Evolutionary conservation across 1,140 invertebrate genomes (phyloP), one percentile per base, ranked within the genome.

Genomic region (Campoletis sonorensis): DNA sequence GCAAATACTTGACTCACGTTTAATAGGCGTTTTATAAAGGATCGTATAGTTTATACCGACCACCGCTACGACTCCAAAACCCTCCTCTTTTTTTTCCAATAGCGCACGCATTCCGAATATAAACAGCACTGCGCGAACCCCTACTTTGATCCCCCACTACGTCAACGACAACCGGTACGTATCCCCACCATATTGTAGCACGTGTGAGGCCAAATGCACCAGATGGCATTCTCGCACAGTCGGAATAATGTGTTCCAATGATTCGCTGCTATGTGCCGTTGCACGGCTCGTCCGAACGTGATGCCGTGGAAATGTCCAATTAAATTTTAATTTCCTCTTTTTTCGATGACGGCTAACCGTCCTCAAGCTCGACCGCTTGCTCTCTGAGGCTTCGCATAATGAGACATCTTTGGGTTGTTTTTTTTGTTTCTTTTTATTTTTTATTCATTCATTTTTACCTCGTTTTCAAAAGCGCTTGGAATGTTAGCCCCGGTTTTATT

Each of bases 71-170:
- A 80, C 68, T 79, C 45, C 77, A 76, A 79, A 54, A 77, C 30
- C 77, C 51, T 54, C 58, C 54, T 78, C 71, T 23, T 11, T 78
- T 71, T 68, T 73, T 68, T 67, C 13, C 64, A 33, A 49, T 23
- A 71, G 80, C 79, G 79, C 45, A 75, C 72, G 72, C 72, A 86
- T 86, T 70, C 71, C 37, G 76, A 85, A 84, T 83, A 84, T 84
- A 82, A 86, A 85, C 82, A 86, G 83, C 85, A 82, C 84, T 54
- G 86, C 82, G 82, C 81, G 84, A 85, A 40, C 81, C 82, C 79
- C 81, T 79, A 82, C 54, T 64, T 15, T n/a, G 5, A 64, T 81
- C 33, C 58, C 27, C 23, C 61, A 64, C 21, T 10, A 64, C 10
- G 61, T 13, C n/a, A 10, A 64, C 40, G 37, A 70, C 30, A 4